Evolutionary conservation across 2,888 invertebrate genomes (phyloP).

Genomic region (Dolichomitus sp.): DNA sequence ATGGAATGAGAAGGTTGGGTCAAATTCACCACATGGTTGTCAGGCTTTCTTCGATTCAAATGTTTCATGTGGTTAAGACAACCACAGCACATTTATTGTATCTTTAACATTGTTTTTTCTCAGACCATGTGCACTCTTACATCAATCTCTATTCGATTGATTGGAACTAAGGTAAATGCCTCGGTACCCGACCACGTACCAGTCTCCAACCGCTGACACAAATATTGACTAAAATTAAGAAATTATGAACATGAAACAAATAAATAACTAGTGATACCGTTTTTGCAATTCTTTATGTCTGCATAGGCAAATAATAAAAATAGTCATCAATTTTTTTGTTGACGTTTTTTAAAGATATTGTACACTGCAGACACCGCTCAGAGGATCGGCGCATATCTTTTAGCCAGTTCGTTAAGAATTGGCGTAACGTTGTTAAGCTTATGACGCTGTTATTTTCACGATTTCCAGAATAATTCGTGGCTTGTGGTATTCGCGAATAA

Average conservation of each 20-base stretch:
- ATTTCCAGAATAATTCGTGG: conserved; percentile 1
- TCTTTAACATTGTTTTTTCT: no score
- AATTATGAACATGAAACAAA: neutral
- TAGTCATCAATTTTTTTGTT: conserved; percentile 3
- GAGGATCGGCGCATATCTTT: neutral
- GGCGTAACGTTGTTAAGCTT: conserved; percentile 1
- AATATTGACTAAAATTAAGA: conserved; percentile 2
- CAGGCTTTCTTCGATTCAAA: no score
- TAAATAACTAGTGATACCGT: no score
- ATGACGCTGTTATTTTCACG: neutral
- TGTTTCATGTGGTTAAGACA: no score
- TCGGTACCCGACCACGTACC: no score
- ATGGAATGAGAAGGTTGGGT: no score
- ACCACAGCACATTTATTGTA: no score
- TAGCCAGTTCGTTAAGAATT: neutral
- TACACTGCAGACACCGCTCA: neutral
- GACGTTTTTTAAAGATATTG: conserved; percentile 3
- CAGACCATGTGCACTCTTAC: no score
- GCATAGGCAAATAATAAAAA: neutral
- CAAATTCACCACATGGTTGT: no score
- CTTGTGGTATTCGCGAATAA: neutral
- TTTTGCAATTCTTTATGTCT: neutral
- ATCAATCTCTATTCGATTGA: no score
- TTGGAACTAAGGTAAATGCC: no score
- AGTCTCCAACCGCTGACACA: no score